Base-by-base conservation (phyloP, 2,888 invertebrate genomes). In the Eupithecia abbreviata region DNA sequence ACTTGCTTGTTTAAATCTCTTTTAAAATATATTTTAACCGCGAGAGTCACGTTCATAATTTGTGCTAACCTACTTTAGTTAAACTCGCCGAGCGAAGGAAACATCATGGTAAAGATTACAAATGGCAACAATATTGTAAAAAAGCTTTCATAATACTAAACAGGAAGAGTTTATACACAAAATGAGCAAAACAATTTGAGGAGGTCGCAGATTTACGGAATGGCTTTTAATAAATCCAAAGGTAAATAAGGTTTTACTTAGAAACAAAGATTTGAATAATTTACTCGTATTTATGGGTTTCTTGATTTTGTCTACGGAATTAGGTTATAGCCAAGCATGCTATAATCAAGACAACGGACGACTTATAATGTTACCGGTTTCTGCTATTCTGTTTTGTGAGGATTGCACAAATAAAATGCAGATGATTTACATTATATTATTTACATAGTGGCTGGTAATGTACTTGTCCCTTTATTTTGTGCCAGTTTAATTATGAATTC, bases 201-300 rank as follows among this genome's bases (percentile, higher is more conserved):
- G 70, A 74, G 45, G 75, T 76, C 77, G 67, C 79, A 82, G 77
- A 77, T 77, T 77, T 74, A 67, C 58, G 43, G 73, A 80, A 80
- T 79, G 51, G 69, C 74, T 77, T 79, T 71, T 76, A 82, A 77
- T 82, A 73, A 82, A 80, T 76, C 73, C 51, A 65, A 65, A 66
- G 43, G 65, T 73, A 70, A 71, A 68, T n/a, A 47, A 67, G 45
- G 67, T 74, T 77, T 73, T 68, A 68, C 65, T 69, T 73, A 73
- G 73, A 67, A 74, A 76, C 73, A 72, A 77, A 78, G 72, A 72
- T 75, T 78, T 73, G 49, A 76, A 76, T 58, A 75, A 15, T 71
- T 51, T 62, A 42, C 62, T 62, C 62, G 62, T 58, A 58, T 2
- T 62, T 30, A 30, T 4, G 62, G 1, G 30, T 30, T 58, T 58